A percentile compares a stretch with the other conserved stretches of the same genome.
Conservation (phyloP, 2,797 vertebrate species). For the Anguilla anguilla region DNA sequence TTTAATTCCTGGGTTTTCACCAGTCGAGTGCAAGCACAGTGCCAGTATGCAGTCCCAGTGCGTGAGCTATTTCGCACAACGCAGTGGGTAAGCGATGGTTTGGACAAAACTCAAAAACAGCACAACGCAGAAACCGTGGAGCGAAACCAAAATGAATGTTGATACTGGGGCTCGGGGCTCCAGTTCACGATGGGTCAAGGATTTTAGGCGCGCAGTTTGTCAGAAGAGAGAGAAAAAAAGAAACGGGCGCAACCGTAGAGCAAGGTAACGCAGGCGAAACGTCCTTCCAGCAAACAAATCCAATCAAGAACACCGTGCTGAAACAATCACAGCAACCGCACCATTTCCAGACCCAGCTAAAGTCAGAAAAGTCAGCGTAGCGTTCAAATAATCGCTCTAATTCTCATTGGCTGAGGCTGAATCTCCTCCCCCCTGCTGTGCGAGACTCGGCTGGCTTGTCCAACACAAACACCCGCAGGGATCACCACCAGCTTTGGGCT, state of each 20-base stretch:
- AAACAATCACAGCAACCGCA: neutral
- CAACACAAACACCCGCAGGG: constrained; percentile 16
- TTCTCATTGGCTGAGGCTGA: neutral
- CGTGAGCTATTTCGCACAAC: neutral
- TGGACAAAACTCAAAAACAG: neutral
- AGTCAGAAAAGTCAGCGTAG: neutral
- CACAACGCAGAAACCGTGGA: neutral
- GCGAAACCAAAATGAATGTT: neutral
- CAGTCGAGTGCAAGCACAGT: neutral
- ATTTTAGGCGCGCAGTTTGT: neutral
- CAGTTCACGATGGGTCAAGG: neutral
- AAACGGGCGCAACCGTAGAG: neutral
- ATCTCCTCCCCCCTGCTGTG: neutral
- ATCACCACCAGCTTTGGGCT: neutral
- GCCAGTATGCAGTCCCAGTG: neutral
- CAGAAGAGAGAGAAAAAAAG: neutral
- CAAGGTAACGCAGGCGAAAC: neutral
- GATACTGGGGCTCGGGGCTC: neutral
- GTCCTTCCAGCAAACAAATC: neutral
- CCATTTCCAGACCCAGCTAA: no score
- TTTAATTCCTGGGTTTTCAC: neutral
- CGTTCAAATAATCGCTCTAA: neutral
- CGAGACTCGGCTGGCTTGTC: neutral
- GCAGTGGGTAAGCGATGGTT: neutral
- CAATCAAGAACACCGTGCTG: neutral